Percentiles rank a stretch among this genome's conserved stretches.
phyloP scores from a whole-genome alignment of 2,888 invertebrate genomes.

The Drosophila testacea region DNA sequence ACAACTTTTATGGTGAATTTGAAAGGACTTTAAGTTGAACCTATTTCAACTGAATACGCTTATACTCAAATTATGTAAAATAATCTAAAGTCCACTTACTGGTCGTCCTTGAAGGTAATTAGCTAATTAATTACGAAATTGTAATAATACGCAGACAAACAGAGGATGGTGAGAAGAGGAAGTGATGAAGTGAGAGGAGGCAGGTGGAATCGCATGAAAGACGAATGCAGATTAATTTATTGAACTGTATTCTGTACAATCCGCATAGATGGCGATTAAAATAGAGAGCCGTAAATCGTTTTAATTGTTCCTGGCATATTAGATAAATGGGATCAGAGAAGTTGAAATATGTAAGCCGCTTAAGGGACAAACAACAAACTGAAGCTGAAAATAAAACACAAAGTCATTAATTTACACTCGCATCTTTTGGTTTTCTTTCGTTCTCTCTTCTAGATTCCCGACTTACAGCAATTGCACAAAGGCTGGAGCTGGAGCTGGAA shows the following conservation, averaged over 20 bases:
- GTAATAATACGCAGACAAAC: conserved; percentile 18
- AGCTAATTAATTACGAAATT: conserved; percentile 75
- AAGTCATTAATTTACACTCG: conserved; percentile 72
- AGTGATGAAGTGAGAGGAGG: not conserved
- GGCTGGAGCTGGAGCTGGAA: conserved; percentile 11
- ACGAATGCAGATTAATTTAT: conserved; percentile 69
- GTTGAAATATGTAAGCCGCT: conserved; percentile 72
- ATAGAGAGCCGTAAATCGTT: conserved; percentile 65
- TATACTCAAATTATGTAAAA: conserved; percentile 53
- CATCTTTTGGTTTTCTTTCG: conserved; percentile 45
- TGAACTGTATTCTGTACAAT: conserved; percentile 47
- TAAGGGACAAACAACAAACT: conserved; percentile 28
- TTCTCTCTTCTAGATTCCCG: conserved; percentile 37
- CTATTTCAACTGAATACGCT: not conserved
- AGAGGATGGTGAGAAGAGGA: not conserved
- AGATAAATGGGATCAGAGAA: conserved; percentile 72
- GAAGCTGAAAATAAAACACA: conserved; percentile 57
- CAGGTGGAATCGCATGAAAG: conserved; percentile 19
- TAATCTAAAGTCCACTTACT: conserved; percentile 55
- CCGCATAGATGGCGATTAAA: conserved; percentile 31
- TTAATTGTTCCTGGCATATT: conserved; percentile 72
- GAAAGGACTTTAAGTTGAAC: conserved; percentile 8
- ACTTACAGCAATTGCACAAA: conserved; percentile 17
- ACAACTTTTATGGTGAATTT: conserved; percentile 25
- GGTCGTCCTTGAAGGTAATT: conserved; percentile 58